Evolutionary conservation across 2,113 vertebrate genomes (phyloP).

Genomic region (Neodontobutis hainanensis): DNA sequence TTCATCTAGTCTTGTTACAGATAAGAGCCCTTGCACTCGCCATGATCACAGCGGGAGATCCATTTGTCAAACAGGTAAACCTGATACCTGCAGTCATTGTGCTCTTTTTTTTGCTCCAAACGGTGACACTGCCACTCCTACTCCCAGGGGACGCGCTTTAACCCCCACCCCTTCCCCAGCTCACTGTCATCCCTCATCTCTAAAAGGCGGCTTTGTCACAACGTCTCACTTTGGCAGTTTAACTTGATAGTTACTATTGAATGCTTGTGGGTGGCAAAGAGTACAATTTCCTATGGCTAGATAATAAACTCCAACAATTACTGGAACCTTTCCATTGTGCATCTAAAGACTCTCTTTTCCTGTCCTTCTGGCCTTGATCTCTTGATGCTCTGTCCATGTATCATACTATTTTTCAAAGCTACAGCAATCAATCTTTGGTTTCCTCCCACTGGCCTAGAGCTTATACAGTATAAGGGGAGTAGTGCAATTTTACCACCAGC

Average conservation of each 20-base stretch:
- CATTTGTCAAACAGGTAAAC: constrained; percentile 82
- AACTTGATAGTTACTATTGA: constrained; percentile 79
- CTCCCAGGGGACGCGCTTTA: constrained; percentile 69
- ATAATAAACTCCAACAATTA: constrained; percentile 73
- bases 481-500: constrained; percentile 41
- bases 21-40: constrained; percentile 59
- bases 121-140: constrained; percentile 79
- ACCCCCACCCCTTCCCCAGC: constrained; percentile 69
- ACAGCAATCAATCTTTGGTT: constrained; percentile 36
- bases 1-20: constrained; percentile 37
- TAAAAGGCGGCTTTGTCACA: constrained; percentile 77
- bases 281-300: constrained; percentile 75
- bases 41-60: constrained; percentile 71
- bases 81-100: constrained; percentile 73
- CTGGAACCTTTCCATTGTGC: constrained; percentile 67
- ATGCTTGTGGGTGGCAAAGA: constrained; percentile 78
- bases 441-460: constrained; percentile 16
- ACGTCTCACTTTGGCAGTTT: constrained; percentile 79
- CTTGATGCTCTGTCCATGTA: constrained; percentile 43
- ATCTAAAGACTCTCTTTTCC: constrained; percentile 42
- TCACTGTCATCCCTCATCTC: constrained; percentile 74
- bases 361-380: constrained; percentile 51
- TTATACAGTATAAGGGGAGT: constrained; percentile 34
- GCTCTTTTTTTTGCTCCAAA: constrained; percentile 77
- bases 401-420: constrained; percentile 59